Conservation (phyloP, 2,888 invertebrate species). For the Acrocera orbiculus region DNA sequence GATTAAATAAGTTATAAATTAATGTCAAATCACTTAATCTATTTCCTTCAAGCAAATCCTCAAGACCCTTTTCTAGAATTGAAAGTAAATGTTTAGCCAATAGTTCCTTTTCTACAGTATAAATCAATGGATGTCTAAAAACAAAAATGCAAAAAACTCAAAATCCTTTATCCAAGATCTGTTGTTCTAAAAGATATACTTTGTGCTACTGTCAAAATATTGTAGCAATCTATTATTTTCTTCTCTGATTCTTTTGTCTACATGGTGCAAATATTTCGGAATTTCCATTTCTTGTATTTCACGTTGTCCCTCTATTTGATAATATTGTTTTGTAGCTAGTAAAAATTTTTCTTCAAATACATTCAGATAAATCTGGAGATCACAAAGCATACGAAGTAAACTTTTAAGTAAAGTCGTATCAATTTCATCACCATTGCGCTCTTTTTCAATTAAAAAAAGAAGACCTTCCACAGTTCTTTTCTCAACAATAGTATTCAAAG, state of each 20-base stretch:
- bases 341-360: constrained; percentile 85
- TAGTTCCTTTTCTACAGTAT: constrained; percentile 85
- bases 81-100: constrained; percentile 80
- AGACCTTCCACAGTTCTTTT: constrained; percentile 86
- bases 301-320: constrained; percentile 83
- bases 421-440: constrained; percentile 83
- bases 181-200: too few species aligned
- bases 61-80: constrained; percentile 84
- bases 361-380: constrained; percentile 83
- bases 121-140: constrained; percentile 63
- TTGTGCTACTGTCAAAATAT: constrained; percentile 87
- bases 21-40: constrained; percentile 70
- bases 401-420: constrained; percentile 88
- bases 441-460: constrained; percentile 79
- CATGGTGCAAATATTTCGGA: constrained; percentile 85
- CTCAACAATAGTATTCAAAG: constrained; percentile 76
- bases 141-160: constrained; percentile 3
- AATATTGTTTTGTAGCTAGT: constrained; percentile 80
- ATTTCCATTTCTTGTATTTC: constrained; percentile 88
- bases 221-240: constrained; percentile 86
- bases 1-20: constrained; percentile 69
- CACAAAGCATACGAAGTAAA: constrained; percentile 86
- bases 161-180: too few species aligned
- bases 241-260: constrained; percentile 85
- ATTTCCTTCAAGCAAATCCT: constrained; percentile 78